Conservation (phyloP, 2,888 invertebrate species). For the Tenthredo mesomela region DNA sequence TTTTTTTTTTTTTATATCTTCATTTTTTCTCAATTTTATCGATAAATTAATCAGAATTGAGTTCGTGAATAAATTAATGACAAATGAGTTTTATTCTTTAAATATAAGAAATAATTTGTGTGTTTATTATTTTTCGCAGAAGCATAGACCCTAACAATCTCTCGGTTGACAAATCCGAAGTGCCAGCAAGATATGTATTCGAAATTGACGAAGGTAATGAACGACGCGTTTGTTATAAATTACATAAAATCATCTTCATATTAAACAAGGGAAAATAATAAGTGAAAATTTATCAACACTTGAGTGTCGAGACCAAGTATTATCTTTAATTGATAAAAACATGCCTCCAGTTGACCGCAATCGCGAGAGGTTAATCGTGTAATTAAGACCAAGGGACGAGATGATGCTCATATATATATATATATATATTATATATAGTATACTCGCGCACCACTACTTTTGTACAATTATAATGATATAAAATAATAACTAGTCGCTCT, state of each 20-base stretch:
- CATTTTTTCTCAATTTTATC: neutral
- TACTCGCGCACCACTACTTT: neutral
- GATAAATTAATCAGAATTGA: neutral
- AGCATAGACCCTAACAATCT: conserved; percentile 8
- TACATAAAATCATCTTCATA: neutral
- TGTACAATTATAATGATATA: neutral
- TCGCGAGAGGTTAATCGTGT: conserved; percentile 65
- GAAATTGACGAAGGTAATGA: conserved; percentile 42
- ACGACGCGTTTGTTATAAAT: neutral
- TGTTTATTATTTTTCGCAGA: neutral
- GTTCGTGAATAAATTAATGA: neutral
- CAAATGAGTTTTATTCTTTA: neutral
- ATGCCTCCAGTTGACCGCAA: conserved; percentile 61
- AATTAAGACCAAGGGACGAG: conserved; percentile 61
- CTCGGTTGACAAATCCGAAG: neutral
- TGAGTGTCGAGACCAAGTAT: neutral
- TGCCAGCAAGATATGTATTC: conserved; percentile 6
- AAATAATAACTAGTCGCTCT: neutral
- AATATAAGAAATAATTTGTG: neutral
- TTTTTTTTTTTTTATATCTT: neutral
- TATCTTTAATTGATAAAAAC: conserved; percentile 53
- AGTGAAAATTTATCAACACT: conserved; percentile 11
- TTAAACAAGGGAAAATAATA: neutral
- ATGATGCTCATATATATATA: neutral
- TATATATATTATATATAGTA: no score